Evolutionary conservation across 2,888 invertebrate species (phyloP).

Genomic region (Ochropleura plecta): DNA sequence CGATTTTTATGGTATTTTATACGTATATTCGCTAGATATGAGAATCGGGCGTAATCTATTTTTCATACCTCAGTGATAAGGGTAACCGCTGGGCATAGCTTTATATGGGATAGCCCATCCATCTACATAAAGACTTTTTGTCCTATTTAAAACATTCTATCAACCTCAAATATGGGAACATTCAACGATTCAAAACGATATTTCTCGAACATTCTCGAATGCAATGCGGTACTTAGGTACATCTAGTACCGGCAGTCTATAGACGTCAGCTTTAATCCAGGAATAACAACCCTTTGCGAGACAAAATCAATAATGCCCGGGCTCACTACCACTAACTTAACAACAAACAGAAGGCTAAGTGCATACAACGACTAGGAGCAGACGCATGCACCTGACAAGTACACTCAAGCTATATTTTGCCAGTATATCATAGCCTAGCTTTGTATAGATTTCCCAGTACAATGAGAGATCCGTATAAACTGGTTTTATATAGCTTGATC

Average conservation of each 20-base stretch:
- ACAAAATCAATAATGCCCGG: conserved; percentile 57
- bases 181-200: conserved; percentile 13
- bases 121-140: too few relatives aligned
- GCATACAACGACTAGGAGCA: background rate
- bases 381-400: background rate
- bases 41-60: too few relatives aligned
- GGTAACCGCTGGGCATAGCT: too few relatives aligned
- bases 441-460: too few relatives aligned
- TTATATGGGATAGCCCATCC: background rate
- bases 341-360: conserved; percentile 18
- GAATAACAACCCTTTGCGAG: conserved; percentile 46
- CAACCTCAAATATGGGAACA: background rate
- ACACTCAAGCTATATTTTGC: too few relatives aligned
- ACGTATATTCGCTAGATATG: too few relatives aligned
- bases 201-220: conserved; percentile 12
- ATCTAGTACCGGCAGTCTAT: background rate
- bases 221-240: conserved; percentile 7
- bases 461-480: too few relatives aligned
- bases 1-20: too few relatives aligned
- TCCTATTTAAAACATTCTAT: background rate
- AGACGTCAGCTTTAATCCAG: conserved; percentile 25
- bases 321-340: conserved; percentile 2
- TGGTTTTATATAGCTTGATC: too few relatives aligned
- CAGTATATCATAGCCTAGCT: too few relatives aligned
- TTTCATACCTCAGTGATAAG: too few relatives aligned